Evolutionary conservation across 2,888 invertebrate species (phyloP), one percentile per base, ranked within the genome.

Genomic region (Chelonus formosanus): DNA sequence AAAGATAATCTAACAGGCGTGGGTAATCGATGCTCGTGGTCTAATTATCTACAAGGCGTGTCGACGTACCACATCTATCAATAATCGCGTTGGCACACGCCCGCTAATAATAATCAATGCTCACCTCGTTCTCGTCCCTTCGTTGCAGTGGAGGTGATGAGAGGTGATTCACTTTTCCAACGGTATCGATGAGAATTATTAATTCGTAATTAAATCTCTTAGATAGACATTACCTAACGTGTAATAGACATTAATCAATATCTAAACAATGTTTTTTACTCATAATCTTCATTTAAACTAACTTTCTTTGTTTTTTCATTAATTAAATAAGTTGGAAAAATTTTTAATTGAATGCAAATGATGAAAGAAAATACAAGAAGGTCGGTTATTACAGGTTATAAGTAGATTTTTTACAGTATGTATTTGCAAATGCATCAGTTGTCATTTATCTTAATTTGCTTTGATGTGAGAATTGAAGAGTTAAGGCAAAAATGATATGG

Each of bases 11-110:
- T 40, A 53, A 43, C 47, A 52, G 57, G 66, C 66, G 66, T 67
- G 61, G 66, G 57, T 69, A 63, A 71, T 71, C 67, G 66, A 69
- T 71, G 57, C 69, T 67, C 59, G 65, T 70, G 70, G 67, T 70
- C 70, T 70, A 72, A 71, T 72, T 72, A 70, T 69, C 65, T 50
- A 36, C 53, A 55, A 68, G 71, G 71, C 69, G 70, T 69, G 72
- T 67, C 69, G 58, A 61, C 40, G 35, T 44, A 56, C 34, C 52
- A 10, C 47, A 52, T 58, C 53, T 63, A 61, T 66, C 56, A 62
- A 66, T 63, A 56, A 63, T 63, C 63, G 56, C 60, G 43, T 50
- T 48, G 63, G 56, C 63, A 32, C 63, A 63, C 63, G 63, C 56
- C 57, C 56, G 43, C 47, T 56, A 63, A 56, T 56, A 63, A 56